Evolutionary conservation across 2,888 invertebrate species (phyloP), one percentile per base, ranked within the genome.

Genomic region (Leptinotarsa tumamoca): DNA sequence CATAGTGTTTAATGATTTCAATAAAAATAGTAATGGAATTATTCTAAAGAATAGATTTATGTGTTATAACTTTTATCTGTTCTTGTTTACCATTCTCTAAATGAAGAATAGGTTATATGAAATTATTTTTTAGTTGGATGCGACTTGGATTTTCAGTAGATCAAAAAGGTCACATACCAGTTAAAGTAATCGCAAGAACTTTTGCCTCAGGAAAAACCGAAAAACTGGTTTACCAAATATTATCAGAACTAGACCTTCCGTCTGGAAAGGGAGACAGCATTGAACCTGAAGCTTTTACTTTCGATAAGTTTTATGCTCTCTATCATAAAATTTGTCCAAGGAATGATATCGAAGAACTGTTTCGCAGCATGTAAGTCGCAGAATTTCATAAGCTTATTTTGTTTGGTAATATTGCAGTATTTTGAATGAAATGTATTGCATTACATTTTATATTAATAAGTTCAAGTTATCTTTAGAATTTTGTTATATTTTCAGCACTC

Each of bases 151-250:
- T 98, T 90, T 92, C 95, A 84, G 96, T 97, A 73, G 98, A 99
- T 87, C 95, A 96, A 54, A 95, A 94, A 86, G 97, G 98, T 56
- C 97, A 98, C 90, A 98, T 99, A 74, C 98, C 99, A 3, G 98
- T 99, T 3, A 96, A 97, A 90, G 96, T 97, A 69, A 95, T 99
- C 52, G 97, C 98, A 73, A 92, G 97, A 87, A 99, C 99, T 75
- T 99, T 99, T 90, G 98, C 99, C 3, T 99, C 99, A n/a, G 99
- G 99, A 52, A 98, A 98, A 90, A 98, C 98, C 4, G 99, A 99
- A 89, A 98, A 98, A 89, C 91, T 98, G 87, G 97, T 99, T 52
- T 98, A 98, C 90, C 98, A 99, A 87, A 97, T 97, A 89, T 91
- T 99, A 80, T 94, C 95, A 72, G 99, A 99, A 86, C 91, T 98